Percentiles rank a stretch among this genome's conserved stretches.
These are phyloP conservation scores for Hemithea aestivaria DNA, from an alignment of 2,888 invertebrate genomes.

Conservation along the genomic window DNA sequence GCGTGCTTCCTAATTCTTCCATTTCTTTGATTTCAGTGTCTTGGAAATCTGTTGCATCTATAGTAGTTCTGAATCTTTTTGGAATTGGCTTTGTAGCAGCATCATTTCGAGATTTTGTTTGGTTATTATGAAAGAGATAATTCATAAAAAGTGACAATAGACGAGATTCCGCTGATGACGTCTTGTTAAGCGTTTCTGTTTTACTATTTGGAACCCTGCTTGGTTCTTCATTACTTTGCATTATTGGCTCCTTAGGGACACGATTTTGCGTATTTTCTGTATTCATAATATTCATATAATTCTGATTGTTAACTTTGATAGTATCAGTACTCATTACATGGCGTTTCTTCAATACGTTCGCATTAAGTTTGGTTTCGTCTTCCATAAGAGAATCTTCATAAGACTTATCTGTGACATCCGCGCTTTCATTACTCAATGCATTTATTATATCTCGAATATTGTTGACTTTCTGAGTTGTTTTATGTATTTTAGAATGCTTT, in stretches of 20 bases:
- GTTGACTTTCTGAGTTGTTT: conserved; percentile 41
- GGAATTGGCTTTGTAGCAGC: conserved; percentile 4
- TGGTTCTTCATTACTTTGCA: conserved; percentile 3
- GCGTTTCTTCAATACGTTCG: conserved; percentile 7
- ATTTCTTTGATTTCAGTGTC: too few species aligned
- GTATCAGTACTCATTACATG: not conserved
- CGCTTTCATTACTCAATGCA: conserved; percentile 40
- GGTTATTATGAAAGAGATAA: conserved; percentile 44
- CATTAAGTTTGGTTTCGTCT: conserved; percentile 41
- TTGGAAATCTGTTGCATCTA: too few species aligned
- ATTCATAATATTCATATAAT: not conserved
- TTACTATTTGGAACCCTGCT: not conserved
- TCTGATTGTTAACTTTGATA: not conserved
- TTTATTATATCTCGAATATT: conserved; percentile 68
- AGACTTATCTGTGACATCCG: conserved; percentile 29
- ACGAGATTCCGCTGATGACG: conserved; percentile 24
- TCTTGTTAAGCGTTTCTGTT: conserved; percentile 3
- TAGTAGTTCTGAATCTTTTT: not conserved
- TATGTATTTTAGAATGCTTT: conserved; percentile 19
- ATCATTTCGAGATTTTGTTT: conserved; percentile 19
- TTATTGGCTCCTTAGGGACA: not conserved
- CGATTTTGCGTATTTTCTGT: not conserved
- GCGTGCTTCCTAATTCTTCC: too few species aligned
- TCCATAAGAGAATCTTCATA: conserved; percentile 43
- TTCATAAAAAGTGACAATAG: conserved; percentile 51